Base-by-base conservation (phyloP, 92 coral and sea anemone species). In the Heteractis magnifica region DNA sequence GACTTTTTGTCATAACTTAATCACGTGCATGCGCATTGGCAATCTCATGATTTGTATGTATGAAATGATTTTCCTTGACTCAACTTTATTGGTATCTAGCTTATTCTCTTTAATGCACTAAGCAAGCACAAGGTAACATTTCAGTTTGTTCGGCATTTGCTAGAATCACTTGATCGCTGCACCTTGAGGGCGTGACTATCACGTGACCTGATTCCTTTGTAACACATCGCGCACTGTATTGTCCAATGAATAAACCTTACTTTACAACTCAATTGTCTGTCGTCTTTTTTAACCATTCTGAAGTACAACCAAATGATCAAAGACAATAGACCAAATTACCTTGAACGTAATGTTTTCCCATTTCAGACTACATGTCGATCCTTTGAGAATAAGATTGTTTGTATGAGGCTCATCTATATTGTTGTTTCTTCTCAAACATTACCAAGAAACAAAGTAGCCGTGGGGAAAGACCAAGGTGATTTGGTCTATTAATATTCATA, bases 151-250 rank as follows among this genome's bases (percentile, higher is more conserved):
- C 51, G 23, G 55, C 52, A 41, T 34, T 76, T 76, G 15, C 58
- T 76, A 18, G 18, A 44, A 52, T 73, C 77, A 53, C 58, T 8
- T 53, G 58, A 53, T 76, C 41, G 16, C 16, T n/a, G 23, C n/a
- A 10, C 19, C 41, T 14, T 20, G 52, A 51, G 10, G 79, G 56
- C 79, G 2, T 76, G 20, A 34, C 48, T 20, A 70, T 77, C 71
- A 79, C 56, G 82, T 79, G 73, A 79, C 72, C 60, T 77, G 65
- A 55, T 51, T 77, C 70, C 81, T 62, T 79, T 79, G 82, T 79
- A 79, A 79, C 82, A 79, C 41, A 51, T 41, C 72, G 82, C 74
- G 58, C 82, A 79, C 73, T 60, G 75, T 77, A 52, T 77, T 49
- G 41, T 77, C 53, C 65, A 79, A 59, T 79, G 50, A 79, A 64